phyloP scores from a whole-genome alignment of 1,140 invertebrate genomes.

The Contarinia nasturtii region DNA sequence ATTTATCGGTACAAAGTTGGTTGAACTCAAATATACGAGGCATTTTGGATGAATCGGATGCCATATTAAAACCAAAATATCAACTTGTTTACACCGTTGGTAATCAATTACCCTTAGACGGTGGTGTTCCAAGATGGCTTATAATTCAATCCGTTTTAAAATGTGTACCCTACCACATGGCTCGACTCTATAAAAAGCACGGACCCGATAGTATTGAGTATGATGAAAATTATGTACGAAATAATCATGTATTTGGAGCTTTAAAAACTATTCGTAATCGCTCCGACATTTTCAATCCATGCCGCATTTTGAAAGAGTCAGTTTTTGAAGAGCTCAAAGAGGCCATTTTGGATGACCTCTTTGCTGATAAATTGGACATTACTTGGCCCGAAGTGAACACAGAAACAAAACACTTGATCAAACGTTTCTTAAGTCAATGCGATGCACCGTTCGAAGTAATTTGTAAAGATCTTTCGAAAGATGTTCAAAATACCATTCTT shows the following conservation, averaged over 20 bases:
- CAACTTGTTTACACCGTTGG: background rate
- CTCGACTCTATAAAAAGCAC: background rate
- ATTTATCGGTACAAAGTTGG: background rate
- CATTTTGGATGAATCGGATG: background rate
- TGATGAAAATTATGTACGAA: background rate
- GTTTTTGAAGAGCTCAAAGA: background rate
- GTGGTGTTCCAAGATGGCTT: background rate
- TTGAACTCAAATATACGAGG: background rate
- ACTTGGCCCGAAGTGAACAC: background rate
- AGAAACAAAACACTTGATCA: background rate
- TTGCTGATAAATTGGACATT: background rate
- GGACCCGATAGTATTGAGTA: background rate
- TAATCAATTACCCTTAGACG: background rate
- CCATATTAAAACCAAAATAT: background rate
- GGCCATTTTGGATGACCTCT: background rate
- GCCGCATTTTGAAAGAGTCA: background rate
- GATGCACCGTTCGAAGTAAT: background rate
- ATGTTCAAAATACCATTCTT: background rate
- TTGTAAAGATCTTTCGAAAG: background rate
- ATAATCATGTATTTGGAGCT: background rate
- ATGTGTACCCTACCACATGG: background rate
- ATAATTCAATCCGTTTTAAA: background rate
- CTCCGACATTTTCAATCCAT: background rate
- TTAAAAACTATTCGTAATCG: background rate
- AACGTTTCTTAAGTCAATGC: background rate